Conservation (phyloP, 1,140 invertebrate genomes). For the Liolophura sinensis region DNA sequence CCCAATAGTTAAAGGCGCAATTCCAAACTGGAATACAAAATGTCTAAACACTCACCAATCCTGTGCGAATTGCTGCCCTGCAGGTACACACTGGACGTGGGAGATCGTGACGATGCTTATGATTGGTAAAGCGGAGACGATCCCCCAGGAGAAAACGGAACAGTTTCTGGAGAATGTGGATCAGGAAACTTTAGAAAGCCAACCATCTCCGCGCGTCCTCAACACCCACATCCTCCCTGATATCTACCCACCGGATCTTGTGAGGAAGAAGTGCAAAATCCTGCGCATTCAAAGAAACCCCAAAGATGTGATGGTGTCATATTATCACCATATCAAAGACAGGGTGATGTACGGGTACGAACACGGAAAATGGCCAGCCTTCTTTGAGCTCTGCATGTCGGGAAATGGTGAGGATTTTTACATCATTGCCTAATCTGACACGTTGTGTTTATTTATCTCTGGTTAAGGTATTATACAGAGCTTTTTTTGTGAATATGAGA, state of each 20-base stretch:
- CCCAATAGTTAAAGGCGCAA: no score
- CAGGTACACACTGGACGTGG: slow-evolving; percentile 34
- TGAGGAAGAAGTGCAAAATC: slow-evolving; percentile 17
- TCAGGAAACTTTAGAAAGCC: slow-evolving; percentile 9
- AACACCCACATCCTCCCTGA: slow-evolving; percentile 23
- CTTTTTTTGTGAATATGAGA: no score
- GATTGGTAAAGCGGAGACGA: slow-evolving; percentile 19
- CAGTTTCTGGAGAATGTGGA: slow-evolving; percentile 18
- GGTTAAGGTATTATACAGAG: no score
- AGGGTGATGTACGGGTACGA: slow-evolving; percentile 23
- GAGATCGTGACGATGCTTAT: slow-evolving; percentile 24
- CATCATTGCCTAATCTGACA: no score
- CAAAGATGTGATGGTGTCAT: slow-evolving; percentile 21
- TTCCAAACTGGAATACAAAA: no score
- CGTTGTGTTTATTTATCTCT: no score
- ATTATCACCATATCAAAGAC: slow-evolving; percentile 19
- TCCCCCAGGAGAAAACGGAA: slow-evolving; percentile 16
- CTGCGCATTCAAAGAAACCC: slow-evolving; percentile 21
- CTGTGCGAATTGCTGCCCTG: neutral
- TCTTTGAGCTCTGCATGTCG: slow-evolving; percentile 19
- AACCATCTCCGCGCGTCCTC: slow-evolving; percentile 24
- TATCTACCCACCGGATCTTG: slow-evolving; percentile 16
- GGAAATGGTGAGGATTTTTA: slow-evolving; percentile 21
- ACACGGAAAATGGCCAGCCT: slow-evolving; percentile 24
- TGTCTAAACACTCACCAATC: no score